Conservation (phyloP, 2,888 invertebrate genomes). For the Capitulum mitella region DNA sequence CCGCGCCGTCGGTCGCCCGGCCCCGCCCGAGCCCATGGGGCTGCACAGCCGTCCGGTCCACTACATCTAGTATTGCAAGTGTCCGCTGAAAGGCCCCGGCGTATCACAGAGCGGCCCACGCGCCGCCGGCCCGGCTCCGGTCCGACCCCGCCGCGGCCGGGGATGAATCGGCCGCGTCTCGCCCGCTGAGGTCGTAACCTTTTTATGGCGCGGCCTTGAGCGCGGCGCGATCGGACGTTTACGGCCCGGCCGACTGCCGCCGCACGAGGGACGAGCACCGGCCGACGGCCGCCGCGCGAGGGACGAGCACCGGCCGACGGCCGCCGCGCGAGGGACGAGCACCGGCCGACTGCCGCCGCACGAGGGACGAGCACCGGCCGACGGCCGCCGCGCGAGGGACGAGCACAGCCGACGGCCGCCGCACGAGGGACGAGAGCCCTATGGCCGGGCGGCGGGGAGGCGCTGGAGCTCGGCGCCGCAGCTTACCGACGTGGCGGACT, state of each 20-base stretch:
- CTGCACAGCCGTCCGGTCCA: neutral
- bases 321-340: neutral
- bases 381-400: neutral
- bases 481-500: neutral
- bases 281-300: neutral
- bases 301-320: neutral
- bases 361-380: neutral
- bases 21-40: neutral
- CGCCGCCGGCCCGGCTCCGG: neutral
- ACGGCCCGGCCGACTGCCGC: neutral
- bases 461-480: neutral
- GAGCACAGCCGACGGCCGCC: neutral
- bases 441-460: neutral
- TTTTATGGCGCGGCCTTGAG: conserved; percentile 16
- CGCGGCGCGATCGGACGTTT: neutral
- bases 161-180: neutral
- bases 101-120: neutral
- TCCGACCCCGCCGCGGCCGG: neutral
- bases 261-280: neutral
- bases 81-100: neutral
- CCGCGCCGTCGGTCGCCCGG: neutral
- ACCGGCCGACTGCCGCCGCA: neutral
- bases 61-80: conserved; percentile 1
- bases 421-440: neutral
- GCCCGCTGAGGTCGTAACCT: conserved; percentile 10